phyloP scores from a whole-genome alignment of 2,797 vertebrate species.

The Pogoniulus pusillus region DNA sequence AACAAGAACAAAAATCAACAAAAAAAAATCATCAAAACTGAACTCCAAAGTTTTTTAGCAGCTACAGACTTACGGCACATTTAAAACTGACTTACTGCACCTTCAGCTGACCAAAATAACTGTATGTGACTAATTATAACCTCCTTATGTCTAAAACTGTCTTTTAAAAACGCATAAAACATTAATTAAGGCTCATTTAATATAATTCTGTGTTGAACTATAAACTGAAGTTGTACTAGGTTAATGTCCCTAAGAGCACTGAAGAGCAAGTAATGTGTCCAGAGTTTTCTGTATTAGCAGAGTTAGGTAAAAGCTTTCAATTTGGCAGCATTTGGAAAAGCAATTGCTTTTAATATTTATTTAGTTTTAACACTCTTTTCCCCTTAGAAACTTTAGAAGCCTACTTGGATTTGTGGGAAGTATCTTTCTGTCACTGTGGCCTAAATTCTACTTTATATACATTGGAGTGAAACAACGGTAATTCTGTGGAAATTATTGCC shows the following conservation, averaged over 20 bases:
- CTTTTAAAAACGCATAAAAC: constrained; percentile 52
- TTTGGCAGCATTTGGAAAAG: constrained; percentile 41
- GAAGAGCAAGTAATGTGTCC: constrained; percentile 8
- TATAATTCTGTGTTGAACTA: constrained; percentile 27
- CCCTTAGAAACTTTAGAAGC: neutral
- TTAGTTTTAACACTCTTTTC: constrained; percentile 22
- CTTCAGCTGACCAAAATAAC: neutral
- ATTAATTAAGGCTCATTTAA: constrained; percentile 41
- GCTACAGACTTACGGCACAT: neutral
- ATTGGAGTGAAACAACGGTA: neutral
- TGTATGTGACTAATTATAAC: neutral
- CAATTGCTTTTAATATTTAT: constrained; percentile 53
- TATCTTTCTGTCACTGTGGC: neutral
- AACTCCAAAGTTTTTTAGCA: neutral
- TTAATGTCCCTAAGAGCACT: constrained; percentile 22
- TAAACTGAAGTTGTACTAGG: constrained; percentile 22
- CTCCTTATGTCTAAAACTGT: neutral
- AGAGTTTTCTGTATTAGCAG: constrained; percentile 23
- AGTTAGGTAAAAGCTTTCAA: constrained; percentile 63
- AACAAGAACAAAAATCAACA: too few relatives aligned
- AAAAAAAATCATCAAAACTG: too few relatives aligned
- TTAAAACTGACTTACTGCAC: neutral
- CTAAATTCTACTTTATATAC: neutral
- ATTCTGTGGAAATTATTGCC: neutral
- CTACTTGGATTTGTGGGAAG: neutral